Evolutionary conservation across 2,888 invertebrate genomes (phyloP), one percentile per base, ranked within the genome.

Genomic region (Desoria tigrina): DNA sequence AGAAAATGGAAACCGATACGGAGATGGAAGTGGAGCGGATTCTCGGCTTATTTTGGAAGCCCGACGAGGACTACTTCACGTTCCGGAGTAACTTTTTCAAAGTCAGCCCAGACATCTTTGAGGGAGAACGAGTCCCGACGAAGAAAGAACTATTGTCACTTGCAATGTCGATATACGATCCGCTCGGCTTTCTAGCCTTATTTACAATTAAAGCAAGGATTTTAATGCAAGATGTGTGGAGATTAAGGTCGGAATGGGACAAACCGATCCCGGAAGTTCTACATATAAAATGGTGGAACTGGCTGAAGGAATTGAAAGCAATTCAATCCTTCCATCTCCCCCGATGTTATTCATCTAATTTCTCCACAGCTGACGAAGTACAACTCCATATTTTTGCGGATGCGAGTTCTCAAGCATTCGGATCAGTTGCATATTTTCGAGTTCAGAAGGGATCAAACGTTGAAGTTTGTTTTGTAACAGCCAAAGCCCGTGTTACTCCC

Each of bases 131-230:
- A n/a, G n/a, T n/a, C n/a, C 66, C 72, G 6, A 78, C 77, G 1
- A 78, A 78, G 58, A 42, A 77, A 26, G 64, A 68, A 23, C 42
- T 77, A 28, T 56, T 77, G 6, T 65, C 63, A 16, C 37, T 65
- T 9, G 63, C 77, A 2, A 78, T 77, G 56, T 66, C 63, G 1
- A 14, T 77, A 1, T 79, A 74, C 61, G 78, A 79, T 62, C 78
- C 79, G 0, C 50, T 78, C 11, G 79, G 78, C 54, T 69, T 78
- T 51, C 18, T 77, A 2, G 61, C 67, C n/a, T 77, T 75, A 2
- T 65, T 73, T 16, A 59, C 66, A 2, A 61, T 78, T 0, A 61
- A n/a, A n/a, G 73, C 66, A 1, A 78, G 78, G 28, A 61, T 78
- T 2, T 45, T 78, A 14, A 39, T 77, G 4, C 78, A 78, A 64